Conservation (phyloP, 2,113 vertebrate species). For the Zosterops japonicus region DNA sequence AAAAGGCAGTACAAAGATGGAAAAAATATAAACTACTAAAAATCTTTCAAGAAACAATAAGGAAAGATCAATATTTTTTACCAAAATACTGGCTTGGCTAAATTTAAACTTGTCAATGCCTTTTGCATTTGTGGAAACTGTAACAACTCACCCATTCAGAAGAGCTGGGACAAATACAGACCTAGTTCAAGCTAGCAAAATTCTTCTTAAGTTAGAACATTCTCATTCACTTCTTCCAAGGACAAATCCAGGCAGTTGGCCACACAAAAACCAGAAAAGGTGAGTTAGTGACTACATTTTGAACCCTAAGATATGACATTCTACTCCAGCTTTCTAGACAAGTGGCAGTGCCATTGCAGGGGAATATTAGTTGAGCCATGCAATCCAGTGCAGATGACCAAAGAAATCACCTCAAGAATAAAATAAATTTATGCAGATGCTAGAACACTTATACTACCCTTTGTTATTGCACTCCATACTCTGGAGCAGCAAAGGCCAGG, state of each 20-base stretch:
- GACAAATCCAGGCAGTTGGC: background rate
- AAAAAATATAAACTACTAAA: slow-evolving; percentile 41
- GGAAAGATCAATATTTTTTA: background rate
- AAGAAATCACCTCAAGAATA: background rate
- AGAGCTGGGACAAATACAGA: background rate
- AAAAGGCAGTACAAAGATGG: background rate
- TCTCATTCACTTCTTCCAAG: background rate
- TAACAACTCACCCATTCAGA: background rate
- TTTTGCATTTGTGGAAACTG: background rate
- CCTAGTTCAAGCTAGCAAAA: background rate
- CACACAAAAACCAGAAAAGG: background rate
- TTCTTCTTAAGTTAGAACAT: background rate
- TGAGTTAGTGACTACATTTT: background rate
- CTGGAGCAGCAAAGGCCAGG: background rate
- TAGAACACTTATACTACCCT: background rate
- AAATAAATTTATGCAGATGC: background rate
- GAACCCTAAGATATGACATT: background rate
- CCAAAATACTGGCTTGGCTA: background rate
- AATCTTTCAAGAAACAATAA: slow-evolving; percentile 24
- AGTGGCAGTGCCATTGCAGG: accelerated
- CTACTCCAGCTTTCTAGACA: background rate
- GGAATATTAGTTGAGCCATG: background rate
- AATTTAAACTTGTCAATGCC: background rate
- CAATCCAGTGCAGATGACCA: background rate
- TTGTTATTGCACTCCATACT: background rate